These are phyloP conservation scores for Trichogramma dendrolimi DNA, from an alignment of 2,888 invertebrate genomes.

Conservation along the genomic window DNA sequence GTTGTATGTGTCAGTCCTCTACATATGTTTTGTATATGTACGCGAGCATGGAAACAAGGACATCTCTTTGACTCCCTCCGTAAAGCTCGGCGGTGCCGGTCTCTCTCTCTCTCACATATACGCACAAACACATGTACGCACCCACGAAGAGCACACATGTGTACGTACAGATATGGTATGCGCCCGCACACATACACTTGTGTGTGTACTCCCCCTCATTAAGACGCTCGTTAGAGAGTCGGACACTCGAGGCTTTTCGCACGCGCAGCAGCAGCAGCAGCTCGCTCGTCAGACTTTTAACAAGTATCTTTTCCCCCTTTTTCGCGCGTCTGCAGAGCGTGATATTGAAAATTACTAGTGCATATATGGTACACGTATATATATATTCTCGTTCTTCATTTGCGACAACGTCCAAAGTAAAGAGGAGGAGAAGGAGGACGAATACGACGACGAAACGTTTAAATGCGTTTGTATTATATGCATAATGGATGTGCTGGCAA, in stretches of 20 bases:
- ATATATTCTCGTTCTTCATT: not conserved
- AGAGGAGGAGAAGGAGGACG: not conserved
- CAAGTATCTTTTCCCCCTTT: conserved; percentile 11
- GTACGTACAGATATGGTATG: too few species aligned
- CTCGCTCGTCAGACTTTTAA: conserved; percentile 16
- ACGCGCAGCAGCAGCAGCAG: not conserved
- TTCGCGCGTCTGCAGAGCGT: not conserved
- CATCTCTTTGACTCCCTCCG: conserved; percentile 1
- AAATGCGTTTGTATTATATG: not conserved
- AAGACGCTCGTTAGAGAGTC: conserved; percentile 28
- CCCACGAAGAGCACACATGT: too few species aligned
- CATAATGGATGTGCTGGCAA: not conserved
- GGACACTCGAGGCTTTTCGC: conserved; percentile 19
- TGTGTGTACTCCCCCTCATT: conserved; percentile 17
- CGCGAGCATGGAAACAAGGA: conserved; percentile 17
- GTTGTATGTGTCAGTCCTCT: conserved; percentile 4
- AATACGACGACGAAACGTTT: not conserved
- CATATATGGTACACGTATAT: conserved; percentile 1
- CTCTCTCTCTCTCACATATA: not conserved
- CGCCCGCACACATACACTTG: too few species aligned
- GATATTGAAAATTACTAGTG: conserved; percentile 20
- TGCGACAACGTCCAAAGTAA: not conserved
- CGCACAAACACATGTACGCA: too few species aligned
- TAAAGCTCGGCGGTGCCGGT: too few species aligned
- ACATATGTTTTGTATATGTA: too few species aligned